phyloP scores from a whole-genome alignment of 2,113 vertebrate species.

The Cephalophus harveyi region DNA sequence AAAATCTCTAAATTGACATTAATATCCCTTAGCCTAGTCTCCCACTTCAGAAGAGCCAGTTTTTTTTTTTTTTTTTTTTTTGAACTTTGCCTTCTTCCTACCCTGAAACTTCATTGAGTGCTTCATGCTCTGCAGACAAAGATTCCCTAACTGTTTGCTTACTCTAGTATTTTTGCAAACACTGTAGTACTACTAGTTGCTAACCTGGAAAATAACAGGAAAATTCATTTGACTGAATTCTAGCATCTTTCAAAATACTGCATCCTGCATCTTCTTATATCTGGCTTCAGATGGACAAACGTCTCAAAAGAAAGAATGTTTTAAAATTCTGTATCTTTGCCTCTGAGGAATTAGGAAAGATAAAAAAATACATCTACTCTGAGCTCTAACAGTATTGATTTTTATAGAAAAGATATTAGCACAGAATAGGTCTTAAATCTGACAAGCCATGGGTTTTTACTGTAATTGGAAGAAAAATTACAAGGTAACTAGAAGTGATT shows the following conservation, averaged over 20 bases:
- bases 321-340: not conserved
- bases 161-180: not conserved
- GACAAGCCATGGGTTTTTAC: not conserved
- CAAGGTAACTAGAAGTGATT: not conserved
- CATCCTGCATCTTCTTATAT: not conserved
- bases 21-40: too few relatives aligned
- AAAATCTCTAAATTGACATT: not conserved
- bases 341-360: not conserved
- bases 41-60: not conserved
- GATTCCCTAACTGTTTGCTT: not conserved
- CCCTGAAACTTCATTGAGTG: not conserved
- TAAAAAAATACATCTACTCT: not conserved
- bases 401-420: not conserved
- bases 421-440: not conserved
- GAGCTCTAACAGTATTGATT: not conserved
- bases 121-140: not conserved
- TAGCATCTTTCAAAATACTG: not conserved
- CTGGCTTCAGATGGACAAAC: not conserved
- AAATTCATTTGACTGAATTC: not conserved
- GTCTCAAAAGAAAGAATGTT: not conserved
- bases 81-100: not conserved
- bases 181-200: not conserved
- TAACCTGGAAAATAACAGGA: not conserved
- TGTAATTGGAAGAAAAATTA: not conserved
- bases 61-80: not conserved